Conservation (phyloP, 2,888 invertebrate genomes). For the Andrena flavipes region DNA sequence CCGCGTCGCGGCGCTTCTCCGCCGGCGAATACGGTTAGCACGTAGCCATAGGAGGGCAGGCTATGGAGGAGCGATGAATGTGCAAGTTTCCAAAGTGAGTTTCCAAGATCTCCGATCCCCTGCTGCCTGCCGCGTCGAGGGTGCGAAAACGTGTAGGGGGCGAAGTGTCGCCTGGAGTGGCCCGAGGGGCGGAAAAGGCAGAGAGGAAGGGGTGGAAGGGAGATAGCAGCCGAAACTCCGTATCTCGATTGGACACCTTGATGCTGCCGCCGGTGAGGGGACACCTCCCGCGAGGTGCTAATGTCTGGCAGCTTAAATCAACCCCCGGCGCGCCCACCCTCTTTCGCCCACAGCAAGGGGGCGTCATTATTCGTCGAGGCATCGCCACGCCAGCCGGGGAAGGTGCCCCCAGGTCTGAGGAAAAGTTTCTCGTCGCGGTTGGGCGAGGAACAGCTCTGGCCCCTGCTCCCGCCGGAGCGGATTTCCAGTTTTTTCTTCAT, state of each 20-base stretch:
- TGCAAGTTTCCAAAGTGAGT: constrained; percentile 70
- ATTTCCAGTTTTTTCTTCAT: constrained; percentile 49
- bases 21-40: constrained; percentile 59
- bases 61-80: constrained; percentile 60
- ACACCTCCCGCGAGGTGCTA: constrained; percentile 72
- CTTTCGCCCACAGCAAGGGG: constrained; percentile 3
- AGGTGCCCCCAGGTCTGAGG: constrained; percentile 59
- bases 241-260: constrained; percentile 72
- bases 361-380: constrained; percentile 36
- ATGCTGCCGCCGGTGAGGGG: constrained; percentile 43
- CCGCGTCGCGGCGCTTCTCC: constrained; percentile 16
- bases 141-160: constrained; percentile 60
- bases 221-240: constrained; percentile 60
- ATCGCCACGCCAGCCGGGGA: constrained; percentile 33
- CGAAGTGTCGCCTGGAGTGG: constrained; percentile 50
- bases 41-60: constrained; percentile 23
- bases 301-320: constrained; percentile 76
- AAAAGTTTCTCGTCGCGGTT: constrained; percentile 60
- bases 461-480: constrained; percentile 28
- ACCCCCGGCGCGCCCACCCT: constrained; percentile 42
- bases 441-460: constrained; percentile 19
- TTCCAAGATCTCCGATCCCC: constrained; percentile 57
- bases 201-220: constrained; percentile 14
- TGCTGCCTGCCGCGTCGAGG: constrained; percentile 34
- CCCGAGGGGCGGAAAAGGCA: constrained; percentile 24